Evolutionary conservation across 2,113 vertebrate genomes (phyloP), one percentile per base, ranked within the genome.

Genomic region (Actinemys pallida): DNA sequence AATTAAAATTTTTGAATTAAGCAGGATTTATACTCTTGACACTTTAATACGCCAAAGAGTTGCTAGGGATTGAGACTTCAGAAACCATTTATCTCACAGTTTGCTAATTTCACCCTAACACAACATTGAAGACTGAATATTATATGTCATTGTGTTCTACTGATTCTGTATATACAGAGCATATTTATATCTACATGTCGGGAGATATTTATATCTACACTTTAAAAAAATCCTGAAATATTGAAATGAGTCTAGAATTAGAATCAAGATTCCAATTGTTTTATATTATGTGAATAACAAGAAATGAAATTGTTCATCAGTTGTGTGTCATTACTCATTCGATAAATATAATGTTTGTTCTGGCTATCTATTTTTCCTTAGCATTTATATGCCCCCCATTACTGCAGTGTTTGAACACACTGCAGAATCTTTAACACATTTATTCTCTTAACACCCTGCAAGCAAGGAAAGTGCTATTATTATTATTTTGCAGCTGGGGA

Each of bases 91-190:
- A 62, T 84, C 83, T 62, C 27, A 31, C 57, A 84, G 10, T 47
- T 45, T 47, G 56, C 16, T 47, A n/a, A 62, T 65, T 84, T 65
- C 42, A 65, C 59, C 57, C 31, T 19, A 84, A 35, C 42, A 65
- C 25, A 65, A 14, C 3, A 54, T 6, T 24, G 2, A 75, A 78
- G 4, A 81, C 1, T 27, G 86, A 81, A 1, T 39, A 31, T 83
- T 56, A n/a, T 24, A 24, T 52, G 14, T 27, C 88, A 87, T 83
- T 76, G 17, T 22, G 20, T 52, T 81, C 31, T 45, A 24, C 1
- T 0, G 1, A 42, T 56, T 92, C 76, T 47, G 20, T 29, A 65
- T 13, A 52, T 72, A 59, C 0, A 1, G 3, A 62, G 0, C 2
- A 52, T 8, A 1, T 31, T 84, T n/a, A 72, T 47, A 84, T 6